Evolutionary conservation across 2,113 vertebrate species (phyloP).

Genomic region (Malurus alboscapulatus): DNA sequence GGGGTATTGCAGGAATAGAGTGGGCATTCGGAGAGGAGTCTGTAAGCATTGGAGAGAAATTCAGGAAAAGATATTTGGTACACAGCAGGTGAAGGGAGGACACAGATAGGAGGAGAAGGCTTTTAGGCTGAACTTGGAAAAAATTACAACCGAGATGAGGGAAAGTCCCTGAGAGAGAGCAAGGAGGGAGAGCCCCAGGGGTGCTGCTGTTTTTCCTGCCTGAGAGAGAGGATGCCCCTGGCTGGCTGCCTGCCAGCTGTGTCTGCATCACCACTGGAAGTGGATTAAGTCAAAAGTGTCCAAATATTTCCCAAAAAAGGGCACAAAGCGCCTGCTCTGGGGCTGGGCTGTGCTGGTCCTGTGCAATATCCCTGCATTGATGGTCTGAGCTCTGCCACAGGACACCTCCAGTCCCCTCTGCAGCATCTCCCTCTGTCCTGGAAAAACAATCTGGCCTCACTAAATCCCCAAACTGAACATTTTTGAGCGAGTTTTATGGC

Average conservation of each 20-base stretch:
- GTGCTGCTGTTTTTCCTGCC: background rate
- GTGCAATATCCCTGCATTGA: background rate
- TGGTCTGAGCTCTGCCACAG: background rate
- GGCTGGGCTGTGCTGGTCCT: background rate
- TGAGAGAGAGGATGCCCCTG: background rate
- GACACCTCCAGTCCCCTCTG: background rate
- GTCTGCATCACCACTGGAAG: background rate
- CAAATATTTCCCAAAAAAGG: background rate
- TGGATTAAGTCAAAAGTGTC: background rate
- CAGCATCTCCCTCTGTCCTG: background rate
- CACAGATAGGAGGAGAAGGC: background rate
- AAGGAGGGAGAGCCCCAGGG: background rate
- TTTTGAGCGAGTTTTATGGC: background rate
- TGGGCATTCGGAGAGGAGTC: background rate
- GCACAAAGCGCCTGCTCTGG: background rate
- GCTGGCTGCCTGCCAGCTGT: background rate
- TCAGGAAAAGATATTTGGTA: background rate
- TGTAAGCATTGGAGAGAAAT: background rate
- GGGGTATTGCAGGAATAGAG: background rate
- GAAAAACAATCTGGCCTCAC: background rate
- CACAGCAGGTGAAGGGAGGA: background rate
- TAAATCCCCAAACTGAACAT: background rate
- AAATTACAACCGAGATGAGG: background rate
- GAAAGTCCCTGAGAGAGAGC: background rate
- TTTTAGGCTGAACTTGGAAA: background rate